Evolutionary conservation across 2,797 vertebrate genomes (phyloP), one percentile per base, ranked within the genome.

Genomic region (Sebastes trivittatus): DNA sequence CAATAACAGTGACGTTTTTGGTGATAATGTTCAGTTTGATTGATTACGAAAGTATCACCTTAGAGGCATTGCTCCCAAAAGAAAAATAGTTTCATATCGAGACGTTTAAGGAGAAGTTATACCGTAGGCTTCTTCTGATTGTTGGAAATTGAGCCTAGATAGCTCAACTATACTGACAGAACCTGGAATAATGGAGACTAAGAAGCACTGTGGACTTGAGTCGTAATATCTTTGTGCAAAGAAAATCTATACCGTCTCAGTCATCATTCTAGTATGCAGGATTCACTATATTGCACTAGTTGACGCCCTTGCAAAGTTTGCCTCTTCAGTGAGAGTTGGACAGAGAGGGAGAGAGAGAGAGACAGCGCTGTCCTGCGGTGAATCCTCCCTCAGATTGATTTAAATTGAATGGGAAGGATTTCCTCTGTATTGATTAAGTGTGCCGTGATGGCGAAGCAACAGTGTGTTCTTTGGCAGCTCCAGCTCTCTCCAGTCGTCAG

Each of bases 371-470:
- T 75, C 77, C 36, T 27, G 4, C 23, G 2, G 71, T 83, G 78
- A 90, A 89, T 72, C 78, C 74, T 74, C 60, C 59, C 68, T 69
- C 65, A 16, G 46, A 55, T 84, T 88, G 88, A 91, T 84, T 65
- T 73, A 83, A 78, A 91, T 93, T 69, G 65, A 89, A 88, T 49
- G 70, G 80, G 88, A 91, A 85, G 86, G 88, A 86, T 85, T 93
- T 92, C 84, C 82, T 92, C 78, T 29, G 65, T 87, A 90, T 93
- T 78, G 90, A 95, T 92, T 87, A 86, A 90, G 74, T 46, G 32
- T 42, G 74, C 76, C 56, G 80, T 77, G 75, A 89, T 78, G 82
- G 85, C 77, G 78, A 38, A 72, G 75, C 73, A 76, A 60, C 88
- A 32, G 68, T 36, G 66, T 81, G 80, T 78, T 89, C 75, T 82